phyloP scores from a whole-genome alignment of 2,888 invertebrate species.

The Drosophila buzzatii region DNA sequence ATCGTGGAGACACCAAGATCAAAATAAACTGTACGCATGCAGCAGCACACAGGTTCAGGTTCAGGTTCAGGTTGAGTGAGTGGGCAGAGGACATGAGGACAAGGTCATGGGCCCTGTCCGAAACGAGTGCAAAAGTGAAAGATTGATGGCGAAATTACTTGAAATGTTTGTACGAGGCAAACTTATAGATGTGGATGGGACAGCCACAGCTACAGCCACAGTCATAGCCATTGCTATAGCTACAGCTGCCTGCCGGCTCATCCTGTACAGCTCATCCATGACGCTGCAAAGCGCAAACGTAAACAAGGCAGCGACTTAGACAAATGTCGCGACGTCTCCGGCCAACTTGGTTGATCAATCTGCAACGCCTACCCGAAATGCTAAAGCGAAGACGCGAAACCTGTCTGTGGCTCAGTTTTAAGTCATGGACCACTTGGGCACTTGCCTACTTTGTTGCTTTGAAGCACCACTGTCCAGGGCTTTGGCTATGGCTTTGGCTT shows the following conservation, averaged over 20 bases:
- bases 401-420: conserved; percentile 48
- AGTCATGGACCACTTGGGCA: conserved; percentile 49
- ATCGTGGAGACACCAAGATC: conserved; percentile 79
- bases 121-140: conserved; percentile 80
- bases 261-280: conserved; percentile 40
- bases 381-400: conserved; percentile 48
- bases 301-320: conserved; percentile 62
- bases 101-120: conserved; percentile 53
- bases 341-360: conserved; percentile 70
- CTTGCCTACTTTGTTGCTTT: conserved; percentile 63
- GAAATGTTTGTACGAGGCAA: conserved; percentile 64
- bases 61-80: conserved; percentile 1
- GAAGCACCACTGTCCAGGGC: conserved; percentile 7
- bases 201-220: too few relatives aligned
- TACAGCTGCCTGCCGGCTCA: too few relatives aligned
- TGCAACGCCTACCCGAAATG: conserved; percentile 75
- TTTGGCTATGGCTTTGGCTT: not conserved
- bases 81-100: conserved; percentile 44
- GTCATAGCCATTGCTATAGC: too few relatives aligned
- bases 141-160: conserved; percentile 82
- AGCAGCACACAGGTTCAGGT: conserved; percentile 22
- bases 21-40: conserved; percentile 76
- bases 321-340: conserved; percentile 60
- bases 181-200: not conserved
- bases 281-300: conserved; percentile 55